Evolutionary conservation across 2,113 vertebrate genomes (phyloP), one percentile per base, ranked within the genome.

Genomic region (Sciurus niger): DNA sequence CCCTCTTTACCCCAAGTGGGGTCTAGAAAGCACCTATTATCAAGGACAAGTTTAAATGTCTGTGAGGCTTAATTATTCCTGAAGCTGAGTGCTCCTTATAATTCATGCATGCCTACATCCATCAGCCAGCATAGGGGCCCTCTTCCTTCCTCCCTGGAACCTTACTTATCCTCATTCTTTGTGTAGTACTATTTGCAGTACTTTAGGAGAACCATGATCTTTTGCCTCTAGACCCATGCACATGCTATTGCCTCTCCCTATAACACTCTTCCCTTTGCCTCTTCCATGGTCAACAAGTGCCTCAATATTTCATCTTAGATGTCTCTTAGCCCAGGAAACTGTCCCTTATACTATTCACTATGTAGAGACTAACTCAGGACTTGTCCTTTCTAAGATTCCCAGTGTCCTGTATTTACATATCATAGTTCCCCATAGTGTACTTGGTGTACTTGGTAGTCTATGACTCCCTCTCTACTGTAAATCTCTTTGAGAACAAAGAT

Each of bases 31-130:
- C 0, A 3, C 53, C 67, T 32, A 9, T 13, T 40, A 34, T 16
- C 9, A 88, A 79, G 51, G 72, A 46, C 48, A 93, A 22, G 48
- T 93, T 89, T 83, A 80, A 55, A 32, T 84, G 28, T 70, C n/a
- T 67, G 51, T 51, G 43, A 72, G 13, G 32, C 18, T 13, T 51
- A 68, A 46, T 74, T 55, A 79, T n/a, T 73, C 48, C 68, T 22
- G 70, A 67, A 53, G 8, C 32, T 32, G 2, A 13, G 3, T 77
- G 63, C 72, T 53, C 60, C 43, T 25, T 60, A 40, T 18, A 72
- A 20, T 37, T 34, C 34, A 40, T 22, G 4, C 24, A 16, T 43
- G 8, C 2, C 48, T 43, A 22, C 8, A 55, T 32, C 46, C 14
- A 30, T 9, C 68, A 65, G 53, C 13, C 8, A n/a, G 20, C 51